A percentile compares a stretch with the other conserved stretches of the same genome.
Conservation (phyloP, 1,140 invertebrate genomes). For the Drosophila funebris region DNA sequence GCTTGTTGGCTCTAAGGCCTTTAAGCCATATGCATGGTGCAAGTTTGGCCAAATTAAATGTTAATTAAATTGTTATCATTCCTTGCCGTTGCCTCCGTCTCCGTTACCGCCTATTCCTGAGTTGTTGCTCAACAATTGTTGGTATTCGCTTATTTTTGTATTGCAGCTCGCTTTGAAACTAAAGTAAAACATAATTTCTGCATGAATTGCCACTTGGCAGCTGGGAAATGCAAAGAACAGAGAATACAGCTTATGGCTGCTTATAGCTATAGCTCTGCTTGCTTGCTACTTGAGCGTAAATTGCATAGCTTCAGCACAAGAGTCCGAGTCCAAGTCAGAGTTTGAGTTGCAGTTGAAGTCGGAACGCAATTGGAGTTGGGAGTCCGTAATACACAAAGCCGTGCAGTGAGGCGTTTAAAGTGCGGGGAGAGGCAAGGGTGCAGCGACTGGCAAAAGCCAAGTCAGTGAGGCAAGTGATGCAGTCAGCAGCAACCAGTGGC, state of each 20-base stretch:
- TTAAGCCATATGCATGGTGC: conserved; percentile 37
- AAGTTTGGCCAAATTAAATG: conserved; percentile 75
- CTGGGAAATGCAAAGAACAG: conserved; percentile 32
- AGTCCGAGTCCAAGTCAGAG: conserved; percentile 27
- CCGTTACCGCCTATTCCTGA: not conserved
- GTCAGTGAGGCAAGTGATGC: conserved; percentile 33
- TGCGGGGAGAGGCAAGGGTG: conserved; percentile 3
- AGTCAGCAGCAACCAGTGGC: conserved; percentile 1
- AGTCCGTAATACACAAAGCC: conserved; percentile 52
- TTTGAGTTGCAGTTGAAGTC: conserved; percentile 42
- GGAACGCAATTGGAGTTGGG: not conserved
- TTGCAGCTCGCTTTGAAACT: conserved; percentile 67
- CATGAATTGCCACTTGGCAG: conserved; percentile 74
- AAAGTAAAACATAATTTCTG: conserved; percentile 81
- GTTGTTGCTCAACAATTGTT: conserved; percentile 39
- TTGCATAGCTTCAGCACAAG: conserved; percentile 57
- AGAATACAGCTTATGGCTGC: conserved; percentile 39
- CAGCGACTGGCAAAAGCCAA: conserved; percentile 63
- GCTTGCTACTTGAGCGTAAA: conserved; percentile 72
- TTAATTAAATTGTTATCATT: conserved; percentile 77
- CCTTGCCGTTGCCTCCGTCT: not conserved
- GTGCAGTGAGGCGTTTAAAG: conserved; percentile 62
- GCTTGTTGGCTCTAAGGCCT: conserved; percentile 7
- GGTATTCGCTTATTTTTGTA: conserved; percentile 11
- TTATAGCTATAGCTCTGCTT: conserved; percentile 26